A percentile compares a stretch with the other conserved stretches of the same genome.
Conservation (phyloP, 2,888 invertebrate species). For the Eudasyphora cyanicolor region DNA sequence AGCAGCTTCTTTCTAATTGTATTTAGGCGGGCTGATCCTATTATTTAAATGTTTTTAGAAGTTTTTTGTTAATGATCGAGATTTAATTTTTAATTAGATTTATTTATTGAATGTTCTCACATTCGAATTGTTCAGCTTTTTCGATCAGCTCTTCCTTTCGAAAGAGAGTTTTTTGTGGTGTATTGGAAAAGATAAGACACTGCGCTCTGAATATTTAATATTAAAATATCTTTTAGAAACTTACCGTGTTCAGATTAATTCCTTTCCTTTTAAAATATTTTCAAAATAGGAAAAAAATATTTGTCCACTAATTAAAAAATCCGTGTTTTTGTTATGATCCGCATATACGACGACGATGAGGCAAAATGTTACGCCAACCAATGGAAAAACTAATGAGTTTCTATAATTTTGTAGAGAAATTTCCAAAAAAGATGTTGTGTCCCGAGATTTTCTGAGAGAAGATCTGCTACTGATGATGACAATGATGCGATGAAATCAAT, state of each 20-base stretch:
- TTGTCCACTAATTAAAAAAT: slow-evolving; percentile 14
- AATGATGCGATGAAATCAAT: not conserved
- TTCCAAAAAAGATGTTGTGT: not conserved
- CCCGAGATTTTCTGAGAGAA: not conserved
- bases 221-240: slow-evolving; percentile 21
- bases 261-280: slow-evolving; percentile 45
- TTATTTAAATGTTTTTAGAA: too few relatives aligned
- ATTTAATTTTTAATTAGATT: too few relatives aligned
- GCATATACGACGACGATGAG: not conserved
- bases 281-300: not conserved
- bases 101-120: too few relatives aligned
- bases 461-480: not conserved
- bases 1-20: too few relatives aligned
- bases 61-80: too few relatives aligned
- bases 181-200: too few relatives aligned
- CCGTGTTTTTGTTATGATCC: slow-evolving; percentile 54
- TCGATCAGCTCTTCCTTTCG: too few relatives aligned
- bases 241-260: slow-evolving; percentile 59
- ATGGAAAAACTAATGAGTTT: slow-evolving; percentile 70
- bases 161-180: too few relatives aligned
- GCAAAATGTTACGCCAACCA: slow-evolving; percentile 60
- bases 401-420: slow-evolving; percentile 66
- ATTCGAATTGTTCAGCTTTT: too few relatives aligned
- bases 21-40: too few relatives aligned
- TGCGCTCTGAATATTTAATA: too few relatives aligned